phyloP scores from a whole-genome alignment of 2,888 invertebrate species.

The Poecilobothrus nobilitatus region DNA sequence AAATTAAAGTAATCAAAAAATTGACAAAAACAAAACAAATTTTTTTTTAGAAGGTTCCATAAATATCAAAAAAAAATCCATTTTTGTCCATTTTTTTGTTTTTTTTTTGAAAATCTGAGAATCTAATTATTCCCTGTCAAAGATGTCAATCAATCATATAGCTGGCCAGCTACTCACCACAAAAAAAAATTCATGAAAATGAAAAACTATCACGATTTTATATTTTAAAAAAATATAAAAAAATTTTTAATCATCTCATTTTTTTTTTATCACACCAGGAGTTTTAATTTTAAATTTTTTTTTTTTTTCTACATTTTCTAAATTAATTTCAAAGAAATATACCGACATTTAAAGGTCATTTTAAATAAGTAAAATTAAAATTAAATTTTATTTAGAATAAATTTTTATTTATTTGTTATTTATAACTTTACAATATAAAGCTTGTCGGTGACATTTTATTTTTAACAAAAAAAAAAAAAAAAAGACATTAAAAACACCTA shows the following conservation, averaged over 20 bases:
- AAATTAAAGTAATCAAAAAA: not conserved
- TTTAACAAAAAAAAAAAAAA: too few species aligned
- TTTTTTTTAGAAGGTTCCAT: too few species aligned
- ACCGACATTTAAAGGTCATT: not conserved
- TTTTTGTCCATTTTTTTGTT: not conserved
- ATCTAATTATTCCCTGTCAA: not conserved
- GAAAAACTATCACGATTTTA: not conserved
- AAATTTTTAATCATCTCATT: not conserved
- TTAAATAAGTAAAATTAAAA: not conserved
- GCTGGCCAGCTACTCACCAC: too few species aligned
- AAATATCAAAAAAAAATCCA: too few species aligned
- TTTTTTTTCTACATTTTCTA: not conserved
- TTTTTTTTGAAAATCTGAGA: not conserved
- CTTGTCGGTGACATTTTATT: too few species aligned
- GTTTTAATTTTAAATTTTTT: not conserved
- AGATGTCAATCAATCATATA: not conserved
- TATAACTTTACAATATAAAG: too few species aligned
- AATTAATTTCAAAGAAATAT: not conserved
- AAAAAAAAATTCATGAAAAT: too few species aligned
- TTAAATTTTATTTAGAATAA: too few species aligned
- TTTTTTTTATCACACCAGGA: conserved; percentile 3
- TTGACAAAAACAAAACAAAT: too few species aligned
- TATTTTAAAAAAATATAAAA: too few species aligned
- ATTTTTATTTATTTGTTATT: too few species aligned
- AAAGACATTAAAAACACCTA: too few species aligned